These are phyloP conservation scores for Pterostichus niger DNA, from an alignment of 2,888 invertebrate genomes.

Conservation along the genomic window DNA sequence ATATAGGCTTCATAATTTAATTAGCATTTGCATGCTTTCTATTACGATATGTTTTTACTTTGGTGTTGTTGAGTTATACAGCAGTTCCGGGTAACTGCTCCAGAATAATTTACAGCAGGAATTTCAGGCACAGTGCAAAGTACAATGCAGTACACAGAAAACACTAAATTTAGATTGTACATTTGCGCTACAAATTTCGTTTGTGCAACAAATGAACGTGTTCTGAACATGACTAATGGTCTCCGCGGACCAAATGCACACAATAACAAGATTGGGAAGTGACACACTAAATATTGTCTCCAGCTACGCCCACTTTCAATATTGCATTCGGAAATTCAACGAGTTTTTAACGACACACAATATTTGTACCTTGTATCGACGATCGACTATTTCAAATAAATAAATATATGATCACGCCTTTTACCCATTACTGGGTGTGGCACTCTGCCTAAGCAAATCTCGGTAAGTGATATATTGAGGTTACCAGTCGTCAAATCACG, in stretches of 20 bases:
- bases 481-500: no score
- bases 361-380: no score
- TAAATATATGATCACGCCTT: no score
- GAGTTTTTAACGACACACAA: no score
- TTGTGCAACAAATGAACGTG: conserved; percentile 41
- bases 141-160: conserved; percentile 44
- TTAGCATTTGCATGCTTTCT: conserved; percentile 32
- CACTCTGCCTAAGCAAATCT: no score
- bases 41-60: conserved; percentile 33
- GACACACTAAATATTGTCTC: conserved; percentile 33
- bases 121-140: conserved; percentile 6
- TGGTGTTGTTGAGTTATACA: not conserved
- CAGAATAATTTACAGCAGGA: conserved; percentile 42
- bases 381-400: no score
- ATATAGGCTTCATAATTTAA: conserved; percentile 48
- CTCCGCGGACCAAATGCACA: conserved; percentile 28
- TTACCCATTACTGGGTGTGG: no score
- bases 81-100: conserved; percentile 25
- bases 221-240: conserved; percentile 44
- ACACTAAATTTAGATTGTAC: conserved; percentile 46
- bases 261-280: conserved; percentile 32
- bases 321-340: no score
- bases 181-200: conserved; percentile 48
- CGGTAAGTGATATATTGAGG: no score
- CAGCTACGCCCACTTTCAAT: not conserved